These are phyloP conservation scores for Lophius piscatorius DNA, from an alignment of 2,113 vertebrate genomes.

Conservation along the genomic window DNA sequence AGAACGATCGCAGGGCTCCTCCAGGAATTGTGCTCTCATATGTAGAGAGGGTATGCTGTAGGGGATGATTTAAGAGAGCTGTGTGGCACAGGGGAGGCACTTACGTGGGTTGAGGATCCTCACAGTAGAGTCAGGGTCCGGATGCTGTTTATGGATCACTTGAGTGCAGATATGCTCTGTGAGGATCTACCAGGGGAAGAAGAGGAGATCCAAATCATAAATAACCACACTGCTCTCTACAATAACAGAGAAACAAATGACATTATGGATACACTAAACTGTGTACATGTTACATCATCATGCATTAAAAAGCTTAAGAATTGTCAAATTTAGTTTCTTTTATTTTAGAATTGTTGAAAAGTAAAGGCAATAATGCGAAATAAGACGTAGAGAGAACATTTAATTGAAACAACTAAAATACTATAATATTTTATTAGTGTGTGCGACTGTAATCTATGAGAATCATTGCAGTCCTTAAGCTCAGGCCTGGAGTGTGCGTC, in stretches of 20 bases:
- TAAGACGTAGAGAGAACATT: not conserved
- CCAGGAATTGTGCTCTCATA: constrained; percentile 53
- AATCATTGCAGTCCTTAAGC: not conserved
- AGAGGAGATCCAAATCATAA: constrained; percentile 49
- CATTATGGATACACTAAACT: constrained; percentile 7
- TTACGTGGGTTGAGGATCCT: constrained; percentile 99
- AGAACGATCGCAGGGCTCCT: constrained; percentile 41
- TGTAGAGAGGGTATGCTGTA: constrained; percentile 43
- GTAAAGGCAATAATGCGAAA: too few relatives aligned
- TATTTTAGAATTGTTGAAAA: too few relatives aligned
- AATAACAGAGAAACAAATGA: constrained; percentile 50
- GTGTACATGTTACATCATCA: constrained; percentile 18
- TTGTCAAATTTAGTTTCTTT: constrained; percentile 29
- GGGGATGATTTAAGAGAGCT: constrained; percentile 62
- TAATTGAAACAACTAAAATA: too few relatives aligned
- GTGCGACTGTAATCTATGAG: not conserved
- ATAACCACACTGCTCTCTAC: constrained; percentile 37
- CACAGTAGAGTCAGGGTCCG: constrained; percentile 94
- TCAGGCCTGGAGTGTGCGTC: constrained; percentile 14
- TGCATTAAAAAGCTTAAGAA: constrained; percentile 4
- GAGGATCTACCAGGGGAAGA: constrained; percentile 84
- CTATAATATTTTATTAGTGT: too few relatives aligned
- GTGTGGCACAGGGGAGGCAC: constrained; percentile 66
- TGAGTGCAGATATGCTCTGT: constrained; percentile 98
- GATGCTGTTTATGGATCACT: constrained; percentile 97